Evolutionary conservation across 2,113 vertebrate species (phyloP).

Genomic region (Campylomormyrus numenius): DNA sequence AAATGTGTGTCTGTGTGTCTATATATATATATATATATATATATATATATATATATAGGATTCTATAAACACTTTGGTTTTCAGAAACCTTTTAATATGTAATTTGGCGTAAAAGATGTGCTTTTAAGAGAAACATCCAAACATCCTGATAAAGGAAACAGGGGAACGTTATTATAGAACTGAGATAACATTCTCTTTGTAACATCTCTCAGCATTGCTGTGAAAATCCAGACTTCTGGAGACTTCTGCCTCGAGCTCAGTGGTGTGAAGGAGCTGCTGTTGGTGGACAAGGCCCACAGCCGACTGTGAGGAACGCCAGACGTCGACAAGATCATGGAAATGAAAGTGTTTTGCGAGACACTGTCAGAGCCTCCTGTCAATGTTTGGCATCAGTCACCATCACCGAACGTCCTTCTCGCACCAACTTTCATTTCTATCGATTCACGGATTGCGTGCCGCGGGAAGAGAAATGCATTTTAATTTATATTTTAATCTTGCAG

Average conservation of each 20-base stretch:
- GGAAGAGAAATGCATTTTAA: conserved; percentile 48
- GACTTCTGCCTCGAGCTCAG: not conserved
- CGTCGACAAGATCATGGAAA: not conserved
- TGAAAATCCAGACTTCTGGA: not conserved
- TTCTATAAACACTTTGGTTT: not conserved
- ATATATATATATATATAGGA: not conserved
- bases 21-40: no score
- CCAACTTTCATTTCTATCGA: conserved; percentile 12
- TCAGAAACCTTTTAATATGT: not conserved
- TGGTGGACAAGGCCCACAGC: not conserved
- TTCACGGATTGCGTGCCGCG: not conserved
- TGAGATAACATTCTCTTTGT: not conserved
- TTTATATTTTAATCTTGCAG: conserved; percentile 65
- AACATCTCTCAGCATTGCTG: not conserved
- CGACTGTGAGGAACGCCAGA: not conserved
- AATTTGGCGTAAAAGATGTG: not conserved
- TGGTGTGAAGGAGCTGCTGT: not conserved
- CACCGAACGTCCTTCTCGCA: not conserved
- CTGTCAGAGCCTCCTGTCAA: not conserved
- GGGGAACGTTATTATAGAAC: not conserved
- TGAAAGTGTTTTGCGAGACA: not conserved
- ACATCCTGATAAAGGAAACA: not conserved
- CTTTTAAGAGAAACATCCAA: not conserved
- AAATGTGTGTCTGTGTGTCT: no score
- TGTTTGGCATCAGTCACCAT: not conserved